phyloP scores from a whole-genome alignment of 2,113 vertebrate species.

The Rhizomys pruinosus region DNA sequence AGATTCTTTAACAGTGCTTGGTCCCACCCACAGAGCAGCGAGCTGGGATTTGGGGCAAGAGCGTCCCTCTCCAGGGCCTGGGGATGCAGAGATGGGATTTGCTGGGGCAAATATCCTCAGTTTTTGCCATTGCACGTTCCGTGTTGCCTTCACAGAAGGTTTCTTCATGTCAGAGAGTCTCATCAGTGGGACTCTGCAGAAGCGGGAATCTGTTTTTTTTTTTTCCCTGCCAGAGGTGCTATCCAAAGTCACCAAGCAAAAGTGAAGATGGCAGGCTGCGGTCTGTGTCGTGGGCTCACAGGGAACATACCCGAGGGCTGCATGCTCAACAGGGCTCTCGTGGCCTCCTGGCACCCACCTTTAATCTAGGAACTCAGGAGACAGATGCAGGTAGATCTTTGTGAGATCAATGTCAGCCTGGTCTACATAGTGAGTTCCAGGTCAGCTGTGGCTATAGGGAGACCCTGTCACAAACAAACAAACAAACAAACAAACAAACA shows the following conservation, averaged over 20 bases:
- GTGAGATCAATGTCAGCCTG: too few relatives aligned
- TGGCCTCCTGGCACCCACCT: too few relatives aligned
- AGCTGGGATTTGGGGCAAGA: fast-evolving
- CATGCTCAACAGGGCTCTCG: fast-evolving
- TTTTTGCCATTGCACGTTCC: fast-evolving
- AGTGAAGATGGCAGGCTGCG: background rate
- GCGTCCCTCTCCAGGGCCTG: background rate
- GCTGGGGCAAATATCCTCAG: background rate
- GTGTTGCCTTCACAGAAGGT: background rate
- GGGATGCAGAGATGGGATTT: background rate
- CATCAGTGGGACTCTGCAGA: fast-evolving
- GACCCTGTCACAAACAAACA: too few relatives aligned
- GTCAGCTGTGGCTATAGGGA: too few relatives aligned
- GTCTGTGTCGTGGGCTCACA: background rate
- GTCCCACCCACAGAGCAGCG: fast-evolving
- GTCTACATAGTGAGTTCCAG: too few relatives aligned
- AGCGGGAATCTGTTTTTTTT: background rate
- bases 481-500: too few relatives aligned
- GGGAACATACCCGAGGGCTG: background rate
- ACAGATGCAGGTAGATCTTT: too few relatives aligned
- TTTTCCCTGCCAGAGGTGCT: background rate
- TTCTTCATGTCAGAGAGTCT: background rate
- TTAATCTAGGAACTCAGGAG: too few relatives aligned
- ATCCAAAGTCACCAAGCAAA: background rate
- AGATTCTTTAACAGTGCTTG: fast-evolving